Evolutionary conservation across 2,888 invertebrate genomes (phyloP).

Genomic region (Acrocyrtus sp.): DNA sequence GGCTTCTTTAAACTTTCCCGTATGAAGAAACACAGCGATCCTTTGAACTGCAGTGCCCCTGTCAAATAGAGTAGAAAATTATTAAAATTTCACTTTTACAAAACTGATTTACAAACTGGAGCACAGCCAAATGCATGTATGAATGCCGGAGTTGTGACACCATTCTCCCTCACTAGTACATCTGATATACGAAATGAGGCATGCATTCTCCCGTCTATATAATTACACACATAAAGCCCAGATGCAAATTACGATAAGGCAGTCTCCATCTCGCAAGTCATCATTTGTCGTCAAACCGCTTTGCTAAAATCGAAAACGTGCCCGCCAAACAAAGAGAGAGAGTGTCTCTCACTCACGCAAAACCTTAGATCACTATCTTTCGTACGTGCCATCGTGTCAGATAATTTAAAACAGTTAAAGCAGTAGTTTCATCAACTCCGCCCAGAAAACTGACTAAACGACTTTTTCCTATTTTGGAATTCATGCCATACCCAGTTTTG

Average conservation of each 20-base stretch:
- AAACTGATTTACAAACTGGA: conserved; percentile 41
- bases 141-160: too few relatives aligned
- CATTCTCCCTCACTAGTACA: too few relatives aligned
- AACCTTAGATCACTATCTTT: not conserved
- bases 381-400: not conserved
- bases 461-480: not conserved
- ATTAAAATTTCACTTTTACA: conserved; percentile 54
- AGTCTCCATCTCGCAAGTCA: not conserved
- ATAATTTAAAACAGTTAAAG: not conserved
- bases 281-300: not conserved
- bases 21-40: conserved; percentile 81
- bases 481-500: not conserved
- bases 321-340: not conserved
- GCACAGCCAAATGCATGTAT: conserved; percentile 18
- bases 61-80: conserved; percentile 68
- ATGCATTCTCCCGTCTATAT: too few relatives aligned
- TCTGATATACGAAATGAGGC: too few relatives aligned
- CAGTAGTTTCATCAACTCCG: too few relatives aligned
- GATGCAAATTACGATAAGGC: not conserved
- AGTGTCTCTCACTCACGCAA: too few relatives aligned
- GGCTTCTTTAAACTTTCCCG: conserved; percentile 79
- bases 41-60: conserved; percentile 86
- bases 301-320: not conserved
- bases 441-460: too few relatives aligned
- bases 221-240: too few relatives aligned